Base-by-base conservation (phyloP, 2,888 invertebrate genomes). In the Acronicta alni region DNA sequence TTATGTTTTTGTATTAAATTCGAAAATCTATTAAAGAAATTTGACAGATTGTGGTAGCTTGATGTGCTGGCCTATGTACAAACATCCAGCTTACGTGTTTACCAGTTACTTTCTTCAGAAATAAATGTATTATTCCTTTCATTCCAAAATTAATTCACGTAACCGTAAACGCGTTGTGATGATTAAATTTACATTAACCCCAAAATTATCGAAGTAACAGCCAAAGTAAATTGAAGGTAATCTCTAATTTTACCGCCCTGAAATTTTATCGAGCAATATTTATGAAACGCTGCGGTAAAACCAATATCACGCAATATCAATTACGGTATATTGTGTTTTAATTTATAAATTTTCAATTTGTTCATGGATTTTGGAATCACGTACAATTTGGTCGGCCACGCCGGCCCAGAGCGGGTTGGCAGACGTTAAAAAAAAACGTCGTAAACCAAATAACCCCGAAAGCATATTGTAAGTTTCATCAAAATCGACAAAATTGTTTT, bases 221-320 rank as follows among this genome's bases (percentile, higher is more conserved):
- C 2, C 55, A 53, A 66, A 62, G 66, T 65, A 70, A 68, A 59
- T 53, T 70, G 65, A 39, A 57, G 51, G 67, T 70, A 65, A 65
- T 70, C 66, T 68, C 59, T 55, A 45, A 68, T 68, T 68, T 67
- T 67, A 67, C 53, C 57, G 41, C 51, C 38, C 43, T 54, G 9
- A 58, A 56, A 65, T 54, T 71, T 71, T 44, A 54, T 41, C 35
- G 32, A 30, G 43, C 53, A 49, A 65, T 70, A 51, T 70, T 67
- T 56, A 49, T 54, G 56, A 43, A 71, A 47, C 18, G 53, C 9
- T 41, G 38, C 32, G 41, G 57, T 69, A 68, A 79, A 72, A 76
- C 68, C 62, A 68, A 73, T 56, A 63, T 63, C 88, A 88, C 88
- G 89, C 89, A 81, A 89, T 86, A 84, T 81, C 87, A 86, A 87